phyloP scores from a whole-genome alignment of 2,113 vertebrate genomes.

The Irena cyanogastra region DNA sequence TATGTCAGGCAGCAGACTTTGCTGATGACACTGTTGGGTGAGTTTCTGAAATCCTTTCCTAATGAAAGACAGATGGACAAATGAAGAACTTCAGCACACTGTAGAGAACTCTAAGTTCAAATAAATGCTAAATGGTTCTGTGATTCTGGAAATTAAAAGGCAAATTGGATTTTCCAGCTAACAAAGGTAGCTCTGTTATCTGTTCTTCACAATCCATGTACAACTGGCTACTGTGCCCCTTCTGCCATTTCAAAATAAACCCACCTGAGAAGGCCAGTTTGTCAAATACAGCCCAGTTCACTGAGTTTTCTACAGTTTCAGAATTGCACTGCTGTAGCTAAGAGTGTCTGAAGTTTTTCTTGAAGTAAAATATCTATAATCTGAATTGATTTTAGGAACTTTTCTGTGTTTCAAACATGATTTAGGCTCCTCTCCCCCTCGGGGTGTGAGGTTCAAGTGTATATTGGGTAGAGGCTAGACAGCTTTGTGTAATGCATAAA shows the following conservation, averaged over 20 bases:
- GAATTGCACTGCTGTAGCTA: background rate
- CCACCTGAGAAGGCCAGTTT: background rate
- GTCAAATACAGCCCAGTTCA: background rate
- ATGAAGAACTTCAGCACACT: slow-evolving; percentile 51
- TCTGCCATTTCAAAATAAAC: background rate
- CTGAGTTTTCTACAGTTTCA: background rate
- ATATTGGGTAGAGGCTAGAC: background rate
- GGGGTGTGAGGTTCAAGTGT: background rate
- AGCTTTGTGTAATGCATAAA: background rate
- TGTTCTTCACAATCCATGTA: background rate
- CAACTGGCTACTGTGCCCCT: background rate
- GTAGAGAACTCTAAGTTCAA: background rate
- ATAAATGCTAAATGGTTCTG: slow-evolving; percentile 3
- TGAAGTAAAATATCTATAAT: background rate
- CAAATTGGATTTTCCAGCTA: background rate
- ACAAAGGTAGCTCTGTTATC: background rate
- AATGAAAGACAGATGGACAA: slow-evolving; percentile 79
- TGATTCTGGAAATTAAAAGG: background rate
- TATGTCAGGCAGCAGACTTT: slow-evolving; percentile 43
- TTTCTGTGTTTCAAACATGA: background rate
- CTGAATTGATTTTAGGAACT: background rate
- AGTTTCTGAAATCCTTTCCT: slow-evolving; percentile 67
- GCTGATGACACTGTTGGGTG: slow-evolving; percentile 64
- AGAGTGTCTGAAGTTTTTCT: background rate
- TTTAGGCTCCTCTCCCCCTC: background rate